Conservation (phyloP, 2,113 vertebrate genomes). For the cattle (Bos taurus) region ARS-UCD2.0 NC_037338.1:81732501-81733000, state of each 20-base stretch:
- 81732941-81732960: not conserved
- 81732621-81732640: not conserved
- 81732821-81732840: not conserved
- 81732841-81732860: not conserved
- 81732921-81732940: not conserved
- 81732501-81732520: not conserved
- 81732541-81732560: not conserved
- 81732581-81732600: not conserved
- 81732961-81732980: not conserved
- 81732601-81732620: not conserved
- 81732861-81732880: too few relatives aligned
- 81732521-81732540: not conserved
- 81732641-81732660: not conserved
- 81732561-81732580: not conserved
- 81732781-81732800: not conserved
- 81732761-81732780: not conserved
- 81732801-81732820: not conserved
- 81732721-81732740: not conserved
- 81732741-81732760: rapidly evolving
- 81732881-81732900: not conserved
- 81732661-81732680: not conserved
- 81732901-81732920: not conserved
- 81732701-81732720: not conserved
- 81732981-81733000: not conserved
- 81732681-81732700: not conserved